Evolutionary conservation across 2,113 vertebrate genomes (phyloP), one percentile per base, ranked within the genome.

Genomic region (Brienomyrus brachyistius): DNA sequence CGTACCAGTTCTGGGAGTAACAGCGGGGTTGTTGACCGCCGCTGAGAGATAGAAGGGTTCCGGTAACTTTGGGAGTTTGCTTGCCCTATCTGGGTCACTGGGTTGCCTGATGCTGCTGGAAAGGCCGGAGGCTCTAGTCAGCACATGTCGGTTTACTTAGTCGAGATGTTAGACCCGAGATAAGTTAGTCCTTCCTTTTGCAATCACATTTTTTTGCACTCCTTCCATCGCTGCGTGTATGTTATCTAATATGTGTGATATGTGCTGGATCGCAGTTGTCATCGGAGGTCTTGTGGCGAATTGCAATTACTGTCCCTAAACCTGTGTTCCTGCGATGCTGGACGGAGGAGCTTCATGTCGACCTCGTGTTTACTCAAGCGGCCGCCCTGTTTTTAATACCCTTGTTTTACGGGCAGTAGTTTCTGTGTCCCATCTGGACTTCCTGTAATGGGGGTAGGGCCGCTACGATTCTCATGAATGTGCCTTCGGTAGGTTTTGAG

Each of bases 341-440:
- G 17, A 11, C 10, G 35, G 43, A 40, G 27, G n/a, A 66, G 92
- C 93, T 92, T 92, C 92, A 91, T 89, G 40, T 86, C 66, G 87
- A 90, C 92, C 91, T 91, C 59, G 52, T 94, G 91, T 94, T 94
- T 90, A 93, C 91, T 89, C 92, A 94, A 93, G 92, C 94, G 89
- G 82, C 86, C 83, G 89, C 89, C 7, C 80, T 90, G 89, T 92
- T 62, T 91, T 93, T 93, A 54, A 48, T 27, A 48, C 21, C 48
- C 45, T 35, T 66, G 7, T 54, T 54, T 50, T 89, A 86, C 66
- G 74, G 15, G 35, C 23, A n/a, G 47, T 5, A 15, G 31, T 5
- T 17, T 31, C 21, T 80, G 21, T 82, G 88, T 59, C 8, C 87
- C 90, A 62, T 90, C 70, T 90, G 90, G 52, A 82, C 45, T 43